These are phyloP conservation scores for Astur gentilis DNA, from an alignment of 2,113 vertebrate species.

Conservation along the genomic window DNA sequence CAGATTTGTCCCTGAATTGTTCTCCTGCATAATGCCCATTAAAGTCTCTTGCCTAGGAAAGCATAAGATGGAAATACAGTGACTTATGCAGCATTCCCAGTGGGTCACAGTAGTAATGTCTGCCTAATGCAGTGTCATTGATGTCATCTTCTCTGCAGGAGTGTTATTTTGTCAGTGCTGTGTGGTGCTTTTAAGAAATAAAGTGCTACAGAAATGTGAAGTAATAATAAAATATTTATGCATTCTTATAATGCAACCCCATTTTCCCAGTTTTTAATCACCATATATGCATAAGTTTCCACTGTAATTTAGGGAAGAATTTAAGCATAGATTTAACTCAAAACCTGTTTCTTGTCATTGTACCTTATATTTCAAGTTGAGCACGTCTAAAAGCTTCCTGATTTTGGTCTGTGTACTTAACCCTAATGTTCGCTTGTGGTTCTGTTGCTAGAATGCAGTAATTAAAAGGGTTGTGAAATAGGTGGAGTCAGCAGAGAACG, in stretches of 20 bases:
- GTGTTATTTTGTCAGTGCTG: neutral
- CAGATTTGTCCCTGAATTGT: neutral
- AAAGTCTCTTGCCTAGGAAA: neutral
- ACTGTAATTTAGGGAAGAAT: neutral
- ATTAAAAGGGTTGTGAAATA: neutral
- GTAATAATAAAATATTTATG: neutral
- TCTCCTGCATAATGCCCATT: neutral
- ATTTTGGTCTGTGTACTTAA: neutral
- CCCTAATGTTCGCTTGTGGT: neutral
- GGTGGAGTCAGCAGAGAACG: neutral
- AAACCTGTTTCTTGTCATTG: neutral
- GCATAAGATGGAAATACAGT: neutral
- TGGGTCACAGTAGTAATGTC: neutral
- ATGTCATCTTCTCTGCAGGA: neutral
- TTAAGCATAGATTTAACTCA: neutral
- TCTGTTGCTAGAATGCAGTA: neutral
- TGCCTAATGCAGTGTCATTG: neutral
- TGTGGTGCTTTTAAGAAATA: neutral
- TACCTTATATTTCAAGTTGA: neutral
- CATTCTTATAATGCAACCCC: neutral
- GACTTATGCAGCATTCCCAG: neutral
- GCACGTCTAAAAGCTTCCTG: neutral
- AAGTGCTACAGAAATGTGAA: neutral
- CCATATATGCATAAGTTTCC: neutral
- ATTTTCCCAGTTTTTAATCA: neutral